Conservation (phyloP, 2,113 vertebrate genomes). For the Talpa occidentalis region DNA sequence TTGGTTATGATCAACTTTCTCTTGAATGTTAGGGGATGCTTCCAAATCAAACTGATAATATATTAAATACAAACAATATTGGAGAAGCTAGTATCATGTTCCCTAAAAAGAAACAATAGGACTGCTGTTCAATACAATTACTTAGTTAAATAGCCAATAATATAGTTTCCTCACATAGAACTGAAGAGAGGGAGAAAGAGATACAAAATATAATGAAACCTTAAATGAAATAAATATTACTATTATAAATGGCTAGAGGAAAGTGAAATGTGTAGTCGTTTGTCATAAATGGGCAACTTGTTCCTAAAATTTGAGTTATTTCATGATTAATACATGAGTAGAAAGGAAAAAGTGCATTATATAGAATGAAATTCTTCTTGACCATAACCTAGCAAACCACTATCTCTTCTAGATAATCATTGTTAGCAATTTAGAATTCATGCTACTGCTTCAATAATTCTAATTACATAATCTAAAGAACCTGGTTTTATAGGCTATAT, state of each 20-base stretch:
- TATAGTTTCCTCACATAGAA: not conserved
- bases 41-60: not conserved
- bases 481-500: not conserved
- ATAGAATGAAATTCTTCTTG: not conserved
- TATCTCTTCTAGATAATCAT: not conserved
- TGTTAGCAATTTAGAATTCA: not conserved
- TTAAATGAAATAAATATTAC: not conserved
- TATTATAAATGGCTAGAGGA: not conserved
- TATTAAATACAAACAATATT: not conserved
- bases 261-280: not conserved
- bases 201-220: constrained; percentile 10
- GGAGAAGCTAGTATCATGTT: not conserved
- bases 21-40: not conserved
- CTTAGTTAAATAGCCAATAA: not conserved
- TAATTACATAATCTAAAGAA: not conserved
- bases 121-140: not conserved
- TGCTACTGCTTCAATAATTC: not conserved
- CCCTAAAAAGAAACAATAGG: constrained; percentile 4
- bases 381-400: not conserved
- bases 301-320: not conserved
- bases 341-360: not conserved
- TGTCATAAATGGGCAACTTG: not conserved
- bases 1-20: not conserved
- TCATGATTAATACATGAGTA: not conserved
- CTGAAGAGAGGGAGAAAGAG: not conserved